Percentiles rank a stretch among this genome's conserved stretches.
Evolutionary conservation across 2,113 vertebrate species (phyloP).

Genomic region (Diphyllodes magnificus): DNA sequence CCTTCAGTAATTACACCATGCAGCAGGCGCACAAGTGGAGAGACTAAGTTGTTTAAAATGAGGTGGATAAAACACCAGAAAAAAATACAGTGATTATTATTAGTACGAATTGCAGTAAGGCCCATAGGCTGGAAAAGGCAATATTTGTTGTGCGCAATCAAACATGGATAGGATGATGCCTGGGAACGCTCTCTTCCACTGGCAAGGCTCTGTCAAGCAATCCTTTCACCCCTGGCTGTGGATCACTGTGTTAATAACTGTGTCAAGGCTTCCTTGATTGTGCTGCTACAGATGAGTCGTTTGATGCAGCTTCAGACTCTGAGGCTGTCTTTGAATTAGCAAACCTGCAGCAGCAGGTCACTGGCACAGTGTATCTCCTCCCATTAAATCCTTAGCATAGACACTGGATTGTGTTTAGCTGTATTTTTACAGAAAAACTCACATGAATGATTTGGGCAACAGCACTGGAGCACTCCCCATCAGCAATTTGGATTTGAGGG

Average conservation of each 20-base stretch:
- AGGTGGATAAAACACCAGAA: neutral
- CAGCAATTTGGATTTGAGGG: neutral
- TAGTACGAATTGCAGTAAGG: neutral
- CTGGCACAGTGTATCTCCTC: neutral
- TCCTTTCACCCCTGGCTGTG: constrained; percentile 9
- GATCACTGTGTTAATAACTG: neutral
- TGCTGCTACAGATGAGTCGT: neutral
- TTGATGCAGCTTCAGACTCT: neutral
- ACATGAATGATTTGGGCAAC: neutral
- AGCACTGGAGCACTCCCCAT: neutral
- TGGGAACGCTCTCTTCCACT: neutral
- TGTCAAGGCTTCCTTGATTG: neutral
- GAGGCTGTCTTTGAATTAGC: neutral
- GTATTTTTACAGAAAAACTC: neutral
- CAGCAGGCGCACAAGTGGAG: neutral
- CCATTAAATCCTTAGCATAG: neutral
- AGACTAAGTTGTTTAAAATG: neutral
- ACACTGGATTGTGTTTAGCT: neutral
- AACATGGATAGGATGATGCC: neutral
- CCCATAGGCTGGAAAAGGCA: neutral
- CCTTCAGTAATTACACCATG: constrained; percentile 31
- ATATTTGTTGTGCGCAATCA: neutral
- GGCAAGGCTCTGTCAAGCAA: neutral
- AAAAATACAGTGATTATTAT: neutral
- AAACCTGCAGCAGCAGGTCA: neutral